These are phyloP conservation scores for Osmerus eperlanus DNA, from an alignment of 2,113 vertebrate genomes.

Conservation along the genomic window DNA sequence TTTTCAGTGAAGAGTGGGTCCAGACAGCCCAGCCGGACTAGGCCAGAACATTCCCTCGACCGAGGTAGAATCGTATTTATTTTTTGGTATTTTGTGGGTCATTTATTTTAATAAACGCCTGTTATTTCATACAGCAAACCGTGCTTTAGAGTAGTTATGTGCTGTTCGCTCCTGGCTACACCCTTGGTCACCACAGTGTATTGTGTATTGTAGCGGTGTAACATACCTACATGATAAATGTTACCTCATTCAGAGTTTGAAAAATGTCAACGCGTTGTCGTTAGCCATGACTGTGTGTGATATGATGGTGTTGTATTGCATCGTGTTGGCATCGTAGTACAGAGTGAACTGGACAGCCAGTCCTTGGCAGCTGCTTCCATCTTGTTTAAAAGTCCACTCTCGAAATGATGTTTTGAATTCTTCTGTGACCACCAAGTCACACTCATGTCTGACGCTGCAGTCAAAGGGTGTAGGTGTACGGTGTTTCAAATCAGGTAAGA, in stretches of 20 bases:
- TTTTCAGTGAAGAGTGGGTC: too few species aligned
- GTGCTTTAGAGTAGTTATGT: too few species aligned
- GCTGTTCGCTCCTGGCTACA: too few species aligned
- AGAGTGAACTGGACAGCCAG: not conserved
- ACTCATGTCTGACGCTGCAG: too few species aligned
- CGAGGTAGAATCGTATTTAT: too few species aligned
- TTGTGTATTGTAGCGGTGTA: not conserved
- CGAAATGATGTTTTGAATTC: not conserved
- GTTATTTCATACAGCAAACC: not conserved
- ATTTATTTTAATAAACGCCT: not conserved
- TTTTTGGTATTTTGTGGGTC: too few species aligned
- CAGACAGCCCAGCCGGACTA: too few species aligned
- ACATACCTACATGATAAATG: not conserved
- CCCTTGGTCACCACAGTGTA: not conserved
- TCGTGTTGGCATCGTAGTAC: not conserved
- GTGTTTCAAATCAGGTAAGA: too few species aligned
- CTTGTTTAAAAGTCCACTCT: not conserved
- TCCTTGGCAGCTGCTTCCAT: not conserved
- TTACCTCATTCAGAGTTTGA: not conserved
- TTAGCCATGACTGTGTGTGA: slow-evolving; percentile 5
- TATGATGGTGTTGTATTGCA: slow-evolving; percentile 3
- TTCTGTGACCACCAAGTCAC: not conserved
- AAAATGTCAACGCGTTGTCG: not conserved
- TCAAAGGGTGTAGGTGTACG: too few species aligned
- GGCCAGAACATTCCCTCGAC: too few species aligned